phyloP scores from a whole-genome alignment of 2,888 invertebrate species.

The Eucera pruinosa region DNA sequence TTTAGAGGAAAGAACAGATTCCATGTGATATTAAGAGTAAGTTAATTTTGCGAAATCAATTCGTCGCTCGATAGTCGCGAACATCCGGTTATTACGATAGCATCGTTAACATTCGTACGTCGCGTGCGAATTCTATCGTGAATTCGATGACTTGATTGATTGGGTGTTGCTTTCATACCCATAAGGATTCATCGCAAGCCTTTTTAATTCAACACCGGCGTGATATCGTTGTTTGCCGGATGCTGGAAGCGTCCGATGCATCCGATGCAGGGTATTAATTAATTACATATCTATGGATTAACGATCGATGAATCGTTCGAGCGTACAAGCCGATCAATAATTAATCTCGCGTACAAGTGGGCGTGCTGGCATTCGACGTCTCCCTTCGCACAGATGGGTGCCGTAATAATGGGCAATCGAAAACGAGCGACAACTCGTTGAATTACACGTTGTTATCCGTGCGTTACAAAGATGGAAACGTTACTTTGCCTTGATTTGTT shows the following conservation, averaged over 20 bases:
- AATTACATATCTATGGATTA: conserved; percentile 56
- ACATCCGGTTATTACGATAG: too few species aligned
- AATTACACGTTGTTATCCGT: not conserved
- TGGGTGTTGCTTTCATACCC: not conserved
- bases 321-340: conserved; percentile 48
- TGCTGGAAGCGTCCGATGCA: conserved; percentile 19
- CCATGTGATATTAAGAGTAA: too few species aligned
- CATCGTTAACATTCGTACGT: not conserved
- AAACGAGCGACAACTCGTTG: not conserved
- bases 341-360: conserved; percentile 53
- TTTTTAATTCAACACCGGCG: conserved; percentile 14
- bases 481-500: not conserved
- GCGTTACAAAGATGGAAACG: not conserved
- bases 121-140: conserved; percentile 6
- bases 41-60: too few species aligned
- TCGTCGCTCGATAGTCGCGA: too few species aligned
- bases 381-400: conserved; percentile 20
- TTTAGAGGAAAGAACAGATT: too few species aligned
- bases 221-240: conserved; percentile 3
- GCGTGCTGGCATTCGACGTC: conserved; percentile 39
- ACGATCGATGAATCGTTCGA: conserved; percentile 52
- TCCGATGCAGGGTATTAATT: conserved; percentile 55
- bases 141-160: conserved; percentile 42
- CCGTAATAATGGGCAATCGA: not conserved
- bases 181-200: conserved; percentile 6